A percentile compares a stretch with the other conserved stretches of the same genome.
phyloP scores from a whole-genome alignment of 2,797 vertebrate species.

The Characodon lateralis region DNA sequence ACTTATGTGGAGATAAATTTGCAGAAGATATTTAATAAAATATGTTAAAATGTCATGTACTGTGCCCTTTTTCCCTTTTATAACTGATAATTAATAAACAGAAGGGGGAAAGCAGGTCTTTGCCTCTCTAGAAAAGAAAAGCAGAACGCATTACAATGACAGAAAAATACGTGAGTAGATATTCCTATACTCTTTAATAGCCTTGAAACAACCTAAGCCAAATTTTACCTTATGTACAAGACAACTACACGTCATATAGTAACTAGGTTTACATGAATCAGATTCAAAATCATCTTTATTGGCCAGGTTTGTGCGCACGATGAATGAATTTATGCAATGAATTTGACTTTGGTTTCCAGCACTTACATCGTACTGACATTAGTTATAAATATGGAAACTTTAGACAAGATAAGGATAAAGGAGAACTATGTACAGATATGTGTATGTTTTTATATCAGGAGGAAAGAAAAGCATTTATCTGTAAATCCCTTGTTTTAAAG shows the following conservation, averaged over 20 bases:
- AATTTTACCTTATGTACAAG: neutral
- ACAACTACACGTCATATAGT: neutral
- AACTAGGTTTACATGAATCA: neutral
- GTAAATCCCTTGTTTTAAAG: neutral
- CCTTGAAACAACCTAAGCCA: neutral
- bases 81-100: neutral
- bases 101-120: neutral
- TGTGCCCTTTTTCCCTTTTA: conserved; percentile 3
- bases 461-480: neutral
- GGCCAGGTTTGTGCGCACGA: too few species aligned
- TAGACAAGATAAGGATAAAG: too few species aligned
- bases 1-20: conserved; percentile 4
- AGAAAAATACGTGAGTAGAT: too few species aligned
- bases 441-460: too few species aligned
- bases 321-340: too few species aligned
- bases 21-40: conserved; percentile 12
- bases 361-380: too few species aligned
- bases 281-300: too few species aligned
- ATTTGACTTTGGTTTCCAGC: too few species aligned
- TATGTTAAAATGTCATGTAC: conserved; percentile 13
- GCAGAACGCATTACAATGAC: neutral
- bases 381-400: too few species aligned
- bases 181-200: neutral
- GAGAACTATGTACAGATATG: too few species aligned
- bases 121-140: neutral